These are phyloP conservation scores for Phaedon cochleariae DNA, from an alignment of 2,888 invertebrate genomes.

Conservation along the genomic window DNA sequence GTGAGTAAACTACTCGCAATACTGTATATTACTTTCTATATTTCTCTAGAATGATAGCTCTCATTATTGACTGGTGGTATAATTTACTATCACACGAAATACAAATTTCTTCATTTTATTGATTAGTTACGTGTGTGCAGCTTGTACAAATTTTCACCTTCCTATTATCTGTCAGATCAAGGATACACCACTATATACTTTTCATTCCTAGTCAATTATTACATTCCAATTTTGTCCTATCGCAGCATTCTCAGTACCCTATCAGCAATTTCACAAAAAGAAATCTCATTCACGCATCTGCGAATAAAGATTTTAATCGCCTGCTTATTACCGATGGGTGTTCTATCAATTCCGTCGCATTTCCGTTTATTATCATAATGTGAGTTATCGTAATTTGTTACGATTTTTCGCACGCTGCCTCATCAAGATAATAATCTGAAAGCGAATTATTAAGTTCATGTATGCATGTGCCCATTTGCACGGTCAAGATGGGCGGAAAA, in stretches of 20 bases:
- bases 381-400: neutral
- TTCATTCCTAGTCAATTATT: too few species aligned
- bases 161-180: too few species aligned
- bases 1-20: too few species aligned
- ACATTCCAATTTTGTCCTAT: neutral
- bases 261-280: neutral
- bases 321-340: slow-evolving; percentile 4
- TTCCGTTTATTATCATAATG: slow-evolving; percentile 8
- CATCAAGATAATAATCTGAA: neutral
- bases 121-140: too few species aligned
- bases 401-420: neutral
- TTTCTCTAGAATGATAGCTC: too few species aligned
- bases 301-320: slow-evolving; percentile 3
- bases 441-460: neutral
- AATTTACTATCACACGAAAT: too few species aligned
- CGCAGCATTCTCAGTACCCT: too few species aligned
- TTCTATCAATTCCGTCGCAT: slow-evolving; percentile 12
- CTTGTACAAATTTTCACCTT: too few species aligned
- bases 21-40: too few species aligned
- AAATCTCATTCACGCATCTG: neutral
- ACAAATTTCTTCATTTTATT: too few species aligned
- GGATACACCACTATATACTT: too few species aligned
- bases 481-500: neutral
- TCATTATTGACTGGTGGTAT: too few species aligned
- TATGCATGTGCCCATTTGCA: neutral